Evolutionary conservation across 2,888 invertebrate genomes (phyloP).

Genomic region (Bruchidius siliquastri): DNA sequence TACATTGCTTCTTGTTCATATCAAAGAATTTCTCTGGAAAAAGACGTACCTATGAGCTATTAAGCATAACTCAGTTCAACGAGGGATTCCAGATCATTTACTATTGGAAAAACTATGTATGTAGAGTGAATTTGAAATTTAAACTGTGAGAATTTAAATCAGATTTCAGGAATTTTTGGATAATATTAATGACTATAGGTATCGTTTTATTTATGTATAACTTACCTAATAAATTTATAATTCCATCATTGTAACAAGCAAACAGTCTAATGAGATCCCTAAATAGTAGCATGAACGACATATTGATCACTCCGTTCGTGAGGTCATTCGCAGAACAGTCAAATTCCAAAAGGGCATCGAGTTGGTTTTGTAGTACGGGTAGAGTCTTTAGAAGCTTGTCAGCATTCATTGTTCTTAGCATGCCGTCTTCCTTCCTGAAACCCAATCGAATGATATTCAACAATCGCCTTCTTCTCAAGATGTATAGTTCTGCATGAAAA

Average conservation of each 20-base stretch:
- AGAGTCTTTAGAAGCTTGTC: conserved; percentile 96
- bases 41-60: conserved; percentile 18
- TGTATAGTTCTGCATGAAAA: no score
- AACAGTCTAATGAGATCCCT: conserved; percentile 85
- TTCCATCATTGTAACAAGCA: conserved; percentile 99
- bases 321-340: conserved; percentile 95
- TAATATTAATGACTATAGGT: no score
- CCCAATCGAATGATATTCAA: background rate
- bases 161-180: no score
- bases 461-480: no score
- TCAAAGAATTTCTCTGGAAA: conserved; percentile 93
- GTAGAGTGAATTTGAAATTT: no score
- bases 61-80: no score
- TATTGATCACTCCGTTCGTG: conserved; percentile 87
- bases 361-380: conserved; percentile 90
- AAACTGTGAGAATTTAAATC: no score
- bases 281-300: conserved; percentile 78
- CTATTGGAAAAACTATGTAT: no score
- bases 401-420: conserved; percentile 93
- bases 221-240: conserved; percentile 88
- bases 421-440: conserved; percentile 91
- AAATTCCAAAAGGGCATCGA: conserved; percentile 94
- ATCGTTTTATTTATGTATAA: background rate
- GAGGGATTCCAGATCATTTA: no score
- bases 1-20: conserved; percentile 99